A percentile compares a stretch with the other conserved stretches of the same genome.
These are phyloP conservation scores for Argyrosomus japonicus DNA, from an alignment of 2,113 vertebrate genomes.

Conservation along the genomic window DNA sequence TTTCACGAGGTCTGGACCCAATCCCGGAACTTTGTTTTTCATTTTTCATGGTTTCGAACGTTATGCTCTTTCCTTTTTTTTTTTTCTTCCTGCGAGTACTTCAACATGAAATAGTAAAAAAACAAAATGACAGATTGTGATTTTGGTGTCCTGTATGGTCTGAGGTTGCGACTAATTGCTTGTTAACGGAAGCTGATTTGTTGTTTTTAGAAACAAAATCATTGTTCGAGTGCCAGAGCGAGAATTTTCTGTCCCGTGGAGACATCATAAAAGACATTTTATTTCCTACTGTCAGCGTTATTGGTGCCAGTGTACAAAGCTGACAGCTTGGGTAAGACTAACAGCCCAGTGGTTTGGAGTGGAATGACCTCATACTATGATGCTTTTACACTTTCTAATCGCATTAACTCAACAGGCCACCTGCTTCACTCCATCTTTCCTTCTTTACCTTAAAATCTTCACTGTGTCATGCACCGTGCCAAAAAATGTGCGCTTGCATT, in stretches of 20 bases:
- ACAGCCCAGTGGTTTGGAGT: constrained; percentile 29
- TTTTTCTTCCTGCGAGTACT: constrained; percentile 30
- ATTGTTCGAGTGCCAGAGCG: constrained; percentile 24
- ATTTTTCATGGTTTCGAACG: constrained; percentile 63
- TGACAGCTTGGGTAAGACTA: constrained; percentile 20
- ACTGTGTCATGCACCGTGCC: too few species aligned
- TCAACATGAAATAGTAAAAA: constrained; percentile 51
- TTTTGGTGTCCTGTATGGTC: constrained; percentile 29
- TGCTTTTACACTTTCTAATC: constrained; percentile 21
- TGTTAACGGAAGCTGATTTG: constrained; percentile 44
- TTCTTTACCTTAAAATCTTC: not conserved
- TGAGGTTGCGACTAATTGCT: constrained; percentile 51
- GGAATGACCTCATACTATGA: constrained; percentile 40
- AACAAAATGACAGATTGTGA: constrained; percentile 24
- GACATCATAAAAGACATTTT: constrained; percentile 30
- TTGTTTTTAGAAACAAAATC: constrained; percentile 48
- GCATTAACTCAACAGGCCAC: constrained; percentile 24
- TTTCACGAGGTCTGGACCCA: constrained; percentile 77
- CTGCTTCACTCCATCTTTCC: constrained; percentile 25
- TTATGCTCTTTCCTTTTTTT: constrained; percentile 48
- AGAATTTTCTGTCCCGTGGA: constrained; percentile 33
- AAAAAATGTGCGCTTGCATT: not conserved
- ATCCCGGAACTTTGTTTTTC: constrained; percentile 71
- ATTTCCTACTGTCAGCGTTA: constrained; percentile 53
- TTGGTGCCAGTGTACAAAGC: constrained; percentile 33